Percentiles rank a stretch among this genome's conserved stretches.
phyloP scores from a whole-genome alignment of 2,113 vertebrate species.

The Dinomys branickii region DNA sequence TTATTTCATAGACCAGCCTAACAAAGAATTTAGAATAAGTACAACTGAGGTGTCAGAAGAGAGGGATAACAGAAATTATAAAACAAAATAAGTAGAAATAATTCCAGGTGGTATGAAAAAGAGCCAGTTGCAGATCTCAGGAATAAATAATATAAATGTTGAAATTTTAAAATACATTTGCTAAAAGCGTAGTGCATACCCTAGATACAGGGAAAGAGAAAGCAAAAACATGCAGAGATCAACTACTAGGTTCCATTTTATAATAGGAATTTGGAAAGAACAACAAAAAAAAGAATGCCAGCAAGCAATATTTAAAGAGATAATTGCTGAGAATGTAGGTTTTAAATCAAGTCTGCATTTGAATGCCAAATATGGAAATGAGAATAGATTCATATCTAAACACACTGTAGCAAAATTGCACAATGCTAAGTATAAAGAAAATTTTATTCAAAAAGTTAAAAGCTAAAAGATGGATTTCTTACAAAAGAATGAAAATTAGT shows the following conservation, averaged over 20 bases:
- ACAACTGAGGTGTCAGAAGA: background rate
- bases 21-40: background rate
- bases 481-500: background rate
- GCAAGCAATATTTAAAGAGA: slow-evolving; percentile 1
- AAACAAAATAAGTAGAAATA: background rate
- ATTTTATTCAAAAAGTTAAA: background rate
- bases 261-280: background rate
- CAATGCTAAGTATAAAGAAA: background rate
- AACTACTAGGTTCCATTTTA: background rate
- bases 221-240: background rate
- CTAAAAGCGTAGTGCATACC: too few relatives aligned
- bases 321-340: background rate
- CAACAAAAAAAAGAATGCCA: background rate
- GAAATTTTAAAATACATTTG: background rate
- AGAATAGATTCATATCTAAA: background rate
- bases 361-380: background rate
- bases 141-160: background rate
- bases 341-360: background rate
- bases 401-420: background rate
- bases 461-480: background rate
- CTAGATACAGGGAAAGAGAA: background rate
- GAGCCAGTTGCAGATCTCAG: background rate
- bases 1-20: background rate
- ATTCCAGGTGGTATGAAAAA: background rate
- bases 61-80: background rate